These are phyloP conservation scores for Diloba caeruleocephala DNA, from an alignment of 2,888 invertebrate species.

Conservation along the genomic window DNA sequence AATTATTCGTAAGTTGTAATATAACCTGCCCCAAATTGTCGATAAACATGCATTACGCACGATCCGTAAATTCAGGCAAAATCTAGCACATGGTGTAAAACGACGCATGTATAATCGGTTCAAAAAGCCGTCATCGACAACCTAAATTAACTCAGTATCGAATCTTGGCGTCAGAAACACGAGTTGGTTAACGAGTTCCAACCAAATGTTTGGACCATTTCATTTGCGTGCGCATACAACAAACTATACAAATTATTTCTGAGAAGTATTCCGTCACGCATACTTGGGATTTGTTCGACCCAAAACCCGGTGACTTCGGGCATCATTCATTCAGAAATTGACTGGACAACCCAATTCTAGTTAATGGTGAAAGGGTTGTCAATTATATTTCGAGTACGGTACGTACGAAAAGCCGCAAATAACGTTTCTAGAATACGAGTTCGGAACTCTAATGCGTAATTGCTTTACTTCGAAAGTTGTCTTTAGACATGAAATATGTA, in stretches of 20 bases:
- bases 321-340: slow-evolving; percentile 70
- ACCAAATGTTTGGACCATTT: slow-evolving; percentile 69
- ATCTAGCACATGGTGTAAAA: slow-evolving; percentile 50
- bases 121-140: slow-evolving; percentile 60
- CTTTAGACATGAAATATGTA: slow-evolving; percentile 40
- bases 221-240: slow-evolving; percentile 72
- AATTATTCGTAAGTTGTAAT: slow-evolving; percentile 19
- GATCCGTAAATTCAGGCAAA: slow-evolving; percentile 26
- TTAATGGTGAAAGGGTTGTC: slow-evolving; percentile 61
- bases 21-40: slow-evolving; percentile 19
- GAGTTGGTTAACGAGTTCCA: slow-evolving; percentile 71
- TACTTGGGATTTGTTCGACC: slow-evolving; percentile 71
- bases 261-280: slow-evolving; percentile 70
- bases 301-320: slow-evolving; percentile 59
- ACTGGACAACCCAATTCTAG: slow-evolving; percentile 64
- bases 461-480: slow-evolving; percentile 50
- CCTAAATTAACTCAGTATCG: slow-evolving; percentile 61
- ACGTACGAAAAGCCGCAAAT: slow-evolving; percentile 54
- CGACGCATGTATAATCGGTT: slow-evolving; percentile 61
- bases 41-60: slow-evolving; percentile 26
- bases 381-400: slow-evolving; percentile 58
- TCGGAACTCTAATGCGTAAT: slow-evolving; percentile 52
- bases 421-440: slow-evolving; percentile 51
- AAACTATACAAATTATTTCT: slow-evolving; percentile 76
- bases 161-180: slow-evolving; percentile 65